Percentiles rank a stretch among this genome's conserved stretches.
Evolutionary conservation across 2,113 vertebrate genomes (phyloP).

Genomic region (Aspidoscelis tigris): DNA sequence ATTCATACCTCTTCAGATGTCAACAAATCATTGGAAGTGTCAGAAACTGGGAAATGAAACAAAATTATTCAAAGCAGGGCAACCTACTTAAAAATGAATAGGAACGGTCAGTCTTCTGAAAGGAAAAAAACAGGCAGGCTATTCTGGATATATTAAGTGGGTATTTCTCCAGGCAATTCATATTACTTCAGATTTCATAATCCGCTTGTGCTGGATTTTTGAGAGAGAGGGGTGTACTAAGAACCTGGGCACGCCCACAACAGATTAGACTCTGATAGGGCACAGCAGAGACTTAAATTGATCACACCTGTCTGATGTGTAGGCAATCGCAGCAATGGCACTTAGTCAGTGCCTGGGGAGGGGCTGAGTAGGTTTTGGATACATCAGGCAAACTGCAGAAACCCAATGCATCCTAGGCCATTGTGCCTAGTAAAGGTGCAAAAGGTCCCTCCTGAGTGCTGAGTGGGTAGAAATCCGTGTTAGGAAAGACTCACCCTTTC

Average conservation of each 20-base stretch:
- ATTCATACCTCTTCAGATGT: slow-evolving; percentile 80
- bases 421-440: too few species aligned
- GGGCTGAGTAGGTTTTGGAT: too few species aligned
- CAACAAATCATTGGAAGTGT: slow-evolving; percentile 81
- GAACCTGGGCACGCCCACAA: background rate
- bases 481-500: background rate
- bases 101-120: slow-evolving; percentile 82
- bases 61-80: slow-evolving; percentile 78
- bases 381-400: too few species aligned
- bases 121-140: slow-evolving; percentile 77
- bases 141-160: slow-evolving; percentile 76
- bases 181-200: slow-evolving; percentile 63
- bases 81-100: slow-evolving; percentile 83
- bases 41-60: slow-evolving; percentile 79
- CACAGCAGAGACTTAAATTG: rapidly evolving
- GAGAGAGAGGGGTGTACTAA: slow-evolving; percentile 40
- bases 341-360: too few species aligned
- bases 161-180: slow-evolving; percentile 69
- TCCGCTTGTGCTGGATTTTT: slow-evolving; percentile 59
- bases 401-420: too few species aligned
- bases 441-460: background rate
- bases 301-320: background rate
- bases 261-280: background rate
- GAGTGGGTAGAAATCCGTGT: background rate
- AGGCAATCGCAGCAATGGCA: too few species aligned